A percentile compares a stretch with the other conserved stretches of the same genome.
Evolutionary conservation across 2,113 vertebrate species (phyloP).

Genomic region (Pithys albifrons): DNA sequence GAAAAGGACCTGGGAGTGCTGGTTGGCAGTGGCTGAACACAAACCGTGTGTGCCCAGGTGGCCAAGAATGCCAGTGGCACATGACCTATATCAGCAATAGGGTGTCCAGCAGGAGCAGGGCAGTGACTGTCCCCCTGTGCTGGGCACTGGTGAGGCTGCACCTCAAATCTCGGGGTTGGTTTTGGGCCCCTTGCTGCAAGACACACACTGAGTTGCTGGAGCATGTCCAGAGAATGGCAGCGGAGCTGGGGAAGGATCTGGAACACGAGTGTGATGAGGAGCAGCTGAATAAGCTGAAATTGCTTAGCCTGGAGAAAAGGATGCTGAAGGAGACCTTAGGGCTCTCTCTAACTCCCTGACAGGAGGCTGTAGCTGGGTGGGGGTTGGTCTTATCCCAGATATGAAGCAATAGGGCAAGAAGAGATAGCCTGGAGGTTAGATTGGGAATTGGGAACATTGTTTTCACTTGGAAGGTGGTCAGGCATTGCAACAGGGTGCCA

Average conservation of each 20-base stretch:
- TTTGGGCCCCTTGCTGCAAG: neutral
- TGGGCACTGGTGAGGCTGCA: neutral
- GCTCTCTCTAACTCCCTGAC: neutral
- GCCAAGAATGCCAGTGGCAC: neutral
- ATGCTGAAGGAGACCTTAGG: neutral
- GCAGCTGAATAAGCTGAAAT: neutral
- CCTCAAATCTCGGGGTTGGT: too few relatives aligned
- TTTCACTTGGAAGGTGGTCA: neutral
- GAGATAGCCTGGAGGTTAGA: neutral
- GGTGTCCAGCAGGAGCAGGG: neutral
- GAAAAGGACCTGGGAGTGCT: neutral
- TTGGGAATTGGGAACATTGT: neutral
- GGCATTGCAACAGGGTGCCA: neutral
- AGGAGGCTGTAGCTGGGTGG: neutral
- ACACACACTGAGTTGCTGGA: neutral
- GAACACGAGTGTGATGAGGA: neutral
- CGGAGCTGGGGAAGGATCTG: neutral
- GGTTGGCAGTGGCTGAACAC: neutral
- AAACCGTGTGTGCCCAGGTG: neutral
- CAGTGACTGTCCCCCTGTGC: too few relatives aligned
- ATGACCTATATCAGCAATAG: neutral
- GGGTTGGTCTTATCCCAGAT: neutral
- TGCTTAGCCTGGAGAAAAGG: neutral
- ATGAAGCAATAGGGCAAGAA: neutral
- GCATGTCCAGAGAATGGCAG: accelerated